Base-by-base conservation (phyloP, 2,888 invertebrate genomes). In the Drosophila rellima region DNA sequence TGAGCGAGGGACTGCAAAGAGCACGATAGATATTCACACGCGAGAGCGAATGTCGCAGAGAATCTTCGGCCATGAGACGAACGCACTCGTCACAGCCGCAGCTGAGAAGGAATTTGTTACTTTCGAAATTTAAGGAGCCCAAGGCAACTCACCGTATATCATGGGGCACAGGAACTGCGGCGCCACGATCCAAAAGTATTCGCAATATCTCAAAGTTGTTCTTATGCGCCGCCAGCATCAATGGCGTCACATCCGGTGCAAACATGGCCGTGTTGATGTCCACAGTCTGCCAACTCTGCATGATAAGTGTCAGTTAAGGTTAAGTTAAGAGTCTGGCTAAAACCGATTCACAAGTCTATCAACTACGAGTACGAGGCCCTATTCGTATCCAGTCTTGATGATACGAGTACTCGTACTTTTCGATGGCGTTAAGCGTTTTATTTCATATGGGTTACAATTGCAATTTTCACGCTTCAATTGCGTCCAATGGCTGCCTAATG, bases 201-300 rank as follows among this genome's bases (percentile, higher is more conserved):
- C 98, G 98, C 79, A 99, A 94, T 86, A 98, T 98, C 93, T 98
- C 98, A 90, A 98, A 98, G 93, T 98, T 98, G 92, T 98, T 98
- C 90, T 96, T 95, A 91, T 98, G 98, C 26, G 98, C 98, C 0
- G 98, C 98, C 79, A 98, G 93, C 90, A 98, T 96, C 67, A 99
- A 93, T 0, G 98, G 98, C 0, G 98, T 98, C 80, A 98, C 96
- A 92, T 99, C 98, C 0, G 97, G 96, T 0, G 98, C 96, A 93
- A 98, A 98, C 92, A 96, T 95, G 1, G 97, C 96, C 6, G 95
- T 96, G 78, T 95, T 96, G 17, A 95, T 94, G 90, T 97, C 96
- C 42, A 97, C 96, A 91, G 95, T 96, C 92, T 97, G 96, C 97
- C 97, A 97, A 90, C 97, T 97, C 96, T 97, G 93, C 11, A 20